Evolutionary conservation across 2,888 invertebrate species (phyloP).

Genomic region (Apamea anceps): DNA sequence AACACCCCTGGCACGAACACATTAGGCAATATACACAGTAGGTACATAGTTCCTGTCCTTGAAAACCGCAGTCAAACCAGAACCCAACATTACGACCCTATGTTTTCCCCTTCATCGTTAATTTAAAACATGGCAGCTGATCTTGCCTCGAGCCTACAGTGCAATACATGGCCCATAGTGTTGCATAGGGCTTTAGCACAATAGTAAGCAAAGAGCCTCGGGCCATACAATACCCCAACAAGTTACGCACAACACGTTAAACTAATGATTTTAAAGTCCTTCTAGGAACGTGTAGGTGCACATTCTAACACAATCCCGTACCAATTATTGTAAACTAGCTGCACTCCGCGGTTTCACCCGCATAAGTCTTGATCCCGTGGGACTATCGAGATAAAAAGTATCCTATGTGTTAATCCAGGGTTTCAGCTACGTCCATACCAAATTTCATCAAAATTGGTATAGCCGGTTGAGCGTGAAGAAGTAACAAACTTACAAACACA

Average conservation of each 20-base stretch:
- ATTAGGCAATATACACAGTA: background rate
- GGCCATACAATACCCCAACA: constrained; percentile 18
- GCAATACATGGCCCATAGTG: background rate
- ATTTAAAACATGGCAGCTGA: background rate
- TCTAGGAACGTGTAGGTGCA: background rate
- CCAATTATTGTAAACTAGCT: background rate
- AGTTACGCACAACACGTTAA: background rate
- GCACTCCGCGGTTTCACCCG: no score
- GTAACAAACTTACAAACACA: no score
- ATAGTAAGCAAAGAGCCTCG: background rate
- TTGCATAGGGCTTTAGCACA: background rate
- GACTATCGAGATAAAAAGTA: no score
- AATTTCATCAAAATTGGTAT: no score
- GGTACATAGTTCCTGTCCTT: background rate
- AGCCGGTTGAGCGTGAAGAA: no score
- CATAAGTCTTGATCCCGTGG: no score
- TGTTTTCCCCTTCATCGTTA: constrained; percentile 5
- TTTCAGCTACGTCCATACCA: no score
- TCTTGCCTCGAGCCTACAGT: background rate
- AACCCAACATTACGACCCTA: background rate
- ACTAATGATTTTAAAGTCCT: constrained; percentile 2
- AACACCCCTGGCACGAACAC: background rate
- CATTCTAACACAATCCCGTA: background rate
- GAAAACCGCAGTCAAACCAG: no score
- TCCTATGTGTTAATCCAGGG: no score